Base-by-base conservation (phyloP, 2,797 vertebrate genomes). In the Rhinogobio ventralis region DNA sequence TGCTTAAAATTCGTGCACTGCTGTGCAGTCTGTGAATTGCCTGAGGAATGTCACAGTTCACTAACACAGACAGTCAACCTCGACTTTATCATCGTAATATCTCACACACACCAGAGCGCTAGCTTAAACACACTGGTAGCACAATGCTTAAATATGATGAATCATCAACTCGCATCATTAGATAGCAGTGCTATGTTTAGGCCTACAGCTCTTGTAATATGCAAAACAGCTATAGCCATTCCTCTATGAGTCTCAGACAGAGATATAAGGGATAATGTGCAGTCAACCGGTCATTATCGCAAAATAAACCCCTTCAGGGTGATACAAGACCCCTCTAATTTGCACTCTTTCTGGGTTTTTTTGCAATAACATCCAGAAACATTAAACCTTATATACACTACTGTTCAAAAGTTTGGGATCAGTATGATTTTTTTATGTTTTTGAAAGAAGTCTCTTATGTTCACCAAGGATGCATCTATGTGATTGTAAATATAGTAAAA, bases 121-220 rank as follows among this genome's bases (percentile, higher is more conserved):
- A 28, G 79, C 79, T 69, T 81, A 69, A 81, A 69, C 66, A 55
- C 66, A 55, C 33, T 66, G 60, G 77, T 66, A 79, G 77, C 25
- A 2, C 77, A 49, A 79, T 30, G 60, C 77, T 46, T 53, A 80
- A 80, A 80, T 53, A 55, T 39, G 46, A 80, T 67, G 78, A 80
- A 80, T 57, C 79, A 81, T 69, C 51, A 81, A 28, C 67, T 80
- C 3, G 33, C 51, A 71, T 81, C 36, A 81, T 73, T 62, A 81
- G 67, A 81, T 6, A 71, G 67, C 79, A 60, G 51, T 45, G 53
- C 53, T 62, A 62, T 73, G 68, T 82, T 82, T 82, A 82, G 80
- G 51, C 68, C 80, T 72, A 42, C 53, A 81, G 79, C 79, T 53
- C 64, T 69, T 72, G 39, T 46, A 46, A 72, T 62, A 71, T 71